phyloP scores from a whole-genome alignment of 2,113 vertebrate species.

The Corythoichthys haematopterus region DNA sequence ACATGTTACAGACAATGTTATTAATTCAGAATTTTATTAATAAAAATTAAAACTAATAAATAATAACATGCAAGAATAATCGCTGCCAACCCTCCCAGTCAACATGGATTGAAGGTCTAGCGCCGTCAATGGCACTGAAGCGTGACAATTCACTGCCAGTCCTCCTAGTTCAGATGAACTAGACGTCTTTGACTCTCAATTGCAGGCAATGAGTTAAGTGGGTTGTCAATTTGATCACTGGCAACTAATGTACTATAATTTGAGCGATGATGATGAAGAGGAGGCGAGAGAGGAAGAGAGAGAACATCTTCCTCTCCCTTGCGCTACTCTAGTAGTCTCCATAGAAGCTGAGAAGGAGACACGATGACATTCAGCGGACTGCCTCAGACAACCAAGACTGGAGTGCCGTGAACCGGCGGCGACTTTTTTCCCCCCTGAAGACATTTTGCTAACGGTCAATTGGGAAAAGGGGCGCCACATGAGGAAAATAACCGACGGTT shows the following conservation, averaged over 20 bases:
- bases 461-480: constrained; percentile 8
- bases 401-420: constrained; percentile 14
- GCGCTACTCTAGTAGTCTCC: constrained; percentile 45
- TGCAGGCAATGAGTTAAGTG: too few species aligned
- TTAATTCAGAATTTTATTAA: too few species aligned
- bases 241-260: not conserved
- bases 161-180: too few species aligned
- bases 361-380: constrained; percentile 41
- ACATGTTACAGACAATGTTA: too few species aligned
- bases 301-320: constrained; percentile 31
- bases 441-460: constrained; percentile 6
- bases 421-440: not conserved
- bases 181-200: too few species aligned
- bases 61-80: too few species aligned
- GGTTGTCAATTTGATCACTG: not conserved
- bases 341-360: constrained; percentile 53
- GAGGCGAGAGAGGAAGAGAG: constrained; percentile 7
- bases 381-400: constrained; percentile 25
- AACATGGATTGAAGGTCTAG: too few species aligned
- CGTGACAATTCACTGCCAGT: too few species aligned
- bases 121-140: too few species aligned
- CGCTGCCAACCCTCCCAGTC: too few species aligned
- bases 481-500: constrained; percentile 15
- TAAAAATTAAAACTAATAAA: too few species aligned
- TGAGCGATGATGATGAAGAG: constrained; percentile 4